Evolutionary conservation across 2,888 invertebrate genomes (phyloP).

Genomic region (Sericinus montela): DNA sequence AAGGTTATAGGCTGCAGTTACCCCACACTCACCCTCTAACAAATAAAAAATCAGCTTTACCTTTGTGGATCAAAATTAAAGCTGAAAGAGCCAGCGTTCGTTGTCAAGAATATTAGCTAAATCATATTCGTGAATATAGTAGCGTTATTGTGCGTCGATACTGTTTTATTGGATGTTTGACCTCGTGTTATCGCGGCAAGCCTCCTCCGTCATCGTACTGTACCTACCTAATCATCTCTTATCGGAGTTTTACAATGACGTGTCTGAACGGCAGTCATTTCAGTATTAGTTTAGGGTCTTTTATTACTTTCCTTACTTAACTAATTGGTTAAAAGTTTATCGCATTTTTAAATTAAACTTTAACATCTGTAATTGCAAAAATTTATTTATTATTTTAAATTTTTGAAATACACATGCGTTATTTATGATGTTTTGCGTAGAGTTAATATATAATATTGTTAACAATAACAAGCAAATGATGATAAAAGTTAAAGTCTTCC

Average conservation of each 20-base stretch:
- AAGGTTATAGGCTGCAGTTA: too few relatives aligned
- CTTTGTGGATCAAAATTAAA: too few relatives aligned
- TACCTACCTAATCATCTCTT: constrained; percentile 48
- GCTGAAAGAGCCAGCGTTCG: background rate
- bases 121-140: constrained; percentile 43
- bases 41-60: too few relatives aligned
- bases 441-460: background rate
- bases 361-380: too few relatives aligned
- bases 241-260: constrained; percentile 43
- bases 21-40: too few relatives aligned
- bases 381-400: too few relatives aligned
- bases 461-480: constrained; percentile 3
- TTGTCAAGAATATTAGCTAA: constrained; percentile 1
- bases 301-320: background rate
- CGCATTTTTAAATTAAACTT: too few relatives aligned
- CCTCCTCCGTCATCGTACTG: constrained; percentile 51
- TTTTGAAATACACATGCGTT: background rate
- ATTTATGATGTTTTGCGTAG: background rate
- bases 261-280: constrained; percentile 21
- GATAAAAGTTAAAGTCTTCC: constrained; percentile 11
- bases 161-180: constrained; percentile 56
- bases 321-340: too few relatives aligned
- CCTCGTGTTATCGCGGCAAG: constrained; percentile 69
- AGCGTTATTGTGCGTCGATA: constrained; percentile 36
- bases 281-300: constrained; percentile 8